Percentiles rank a stretch among this genome's conserved stretches.
phyloP scores from a whole-genome alignment of 1,140 invertebrate species.

The Drosophila arizonae region DNA sequence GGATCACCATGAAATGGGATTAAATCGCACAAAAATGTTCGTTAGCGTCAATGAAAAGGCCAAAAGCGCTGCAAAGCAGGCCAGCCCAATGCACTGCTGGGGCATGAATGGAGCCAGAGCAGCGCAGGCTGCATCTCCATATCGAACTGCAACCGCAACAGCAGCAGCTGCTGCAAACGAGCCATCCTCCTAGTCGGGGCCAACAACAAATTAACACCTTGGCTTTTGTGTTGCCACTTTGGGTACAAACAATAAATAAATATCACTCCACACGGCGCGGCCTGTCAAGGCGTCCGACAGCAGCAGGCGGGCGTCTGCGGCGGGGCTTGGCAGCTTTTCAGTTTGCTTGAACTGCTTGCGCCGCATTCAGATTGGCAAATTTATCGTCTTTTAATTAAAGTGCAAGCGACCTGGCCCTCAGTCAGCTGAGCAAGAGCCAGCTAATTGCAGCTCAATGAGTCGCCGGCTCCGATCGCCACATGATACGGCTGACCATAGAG shows the following conservation, averaged over 20 bases:
- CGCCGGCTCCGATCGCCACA: constrained; percentile 22
- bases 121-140: constrained; percentile 33
- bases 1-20: constrained; percentile 81
- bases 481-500: constrained; percentile 24
- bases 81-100: constrained; percentile 10
- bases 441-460: constrained; percentile 64
- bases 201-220: constrained; percentile 80
- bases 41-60: constrained; percentile 80
- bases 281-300: constrained; percentile 52
- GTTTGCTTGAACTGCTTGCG: constrained; percentile 3
- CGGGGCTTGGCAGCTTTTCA: background rate
- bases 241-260: constrained; percentile 82
- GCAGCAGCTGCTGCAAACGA: constrained; percentile 36
- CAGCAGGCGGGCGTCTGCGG: background rate
- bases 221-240: constrained; percentile 80
- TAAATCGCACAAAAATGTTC: constrained; percentile 82
- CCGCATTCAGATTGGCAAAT: constrained; percentile 73
- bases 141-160: constrained; percentile 29
- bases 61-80: constrained; percentile 62
- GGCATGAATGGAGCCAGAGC: constrained; percentile 58
- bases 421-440: constrained; percentile 57
- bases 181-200: constrained; percentile 39
- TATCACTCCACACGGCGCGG: constrained; percentile 64
- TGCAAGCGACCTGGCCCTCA: constrained; percentile 72
- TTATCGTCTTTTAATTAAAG: constrained; percentile 82